A percentile compares a stretch with the other conserved stretches of the same genome.
Conservation (phyloP, 2,113 vertebrate species). For the Malurus elegans region DNA sequence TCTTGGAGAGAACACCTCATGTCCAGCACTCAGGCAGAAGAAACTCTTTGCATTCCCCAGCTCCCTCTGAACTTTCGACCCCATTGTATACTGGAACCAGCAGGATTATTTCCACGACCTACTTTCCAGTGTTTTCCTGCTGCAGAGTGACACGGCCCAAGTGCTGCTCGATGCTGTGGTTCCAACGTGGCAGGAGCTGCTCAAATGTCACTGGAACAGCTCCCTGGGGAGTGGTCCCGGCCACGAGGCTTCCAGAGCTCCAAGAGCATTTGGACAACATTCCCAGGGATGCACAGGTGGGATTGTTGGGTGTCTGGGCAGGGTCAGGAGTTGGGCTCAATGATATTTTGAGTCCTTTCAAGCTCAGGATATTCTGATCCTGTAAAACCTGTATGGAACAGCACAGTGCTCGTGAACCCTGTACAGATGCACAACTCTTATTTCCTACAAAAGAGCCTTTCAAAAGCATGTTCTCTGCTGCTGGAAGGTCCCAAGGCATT, state of each 20-base stretch:
- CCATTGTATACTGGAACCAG: constrained; percentile 58
- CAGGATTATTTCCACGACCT: constrained; percentile 62
- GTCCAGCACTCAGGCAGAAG: constrained; percentile 6
- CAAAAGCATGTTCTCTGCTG: background rate
- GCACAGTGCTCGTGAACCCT: background rate
- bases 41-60: constrained; percentile 22
- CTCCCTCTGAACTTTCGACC: constrained; percentile 54
- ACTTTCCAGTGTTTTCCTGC: constrained; percentile 53
- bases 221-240: background rate
- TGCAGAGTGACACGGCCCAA: background rate
- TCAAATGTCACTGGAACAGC: background rate
- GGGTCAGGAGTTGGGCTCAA: background rate
- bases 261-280: background rate
- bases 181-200: background rate
- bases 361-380: background rate
- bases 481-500: background rate
- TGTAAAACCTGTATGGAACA: background rate
- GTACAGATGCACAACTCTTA: background rate
- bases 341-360: background rate
- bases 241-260: background rate
- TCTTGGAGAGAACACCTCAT: background rate
- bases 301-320: background rate
- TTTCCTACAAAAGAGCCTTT: background rate
- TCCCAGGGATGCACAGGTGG: background rate
- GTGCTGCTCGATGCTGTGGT: background rate